Base-by-base conservation (phyloP, 2,113 vertebrate genomes). In the Gobiocypris rarus region DNA sequence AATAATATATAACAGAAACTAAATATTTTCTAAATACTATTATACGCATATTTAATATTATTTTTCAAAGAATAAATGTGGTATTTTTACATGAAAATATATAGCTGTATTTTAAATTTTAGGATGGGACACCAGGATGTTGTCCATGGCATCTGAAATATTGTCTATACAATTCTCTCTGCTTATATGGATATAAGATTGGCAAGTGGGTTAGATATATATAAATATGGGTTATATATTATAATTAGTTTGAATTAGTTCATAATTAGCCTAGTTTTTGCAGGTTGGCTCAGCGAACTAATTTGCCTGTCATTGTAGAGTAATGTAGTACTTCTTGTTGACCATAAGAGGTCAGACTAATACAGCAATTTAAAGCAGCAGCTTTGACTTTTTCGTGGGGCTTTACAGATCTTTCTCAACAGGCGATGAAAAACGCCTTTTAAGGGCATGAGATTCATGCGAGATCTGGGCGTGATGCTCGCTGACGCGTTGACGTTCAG, bases 381-480 rank as follows among this genome's bases (percentile, higher is more conserved):
- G n/a, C 38, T 43, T 48, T 28, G 80, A 31, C 48, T 80, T 69
- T 75, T 38, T 45, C 38, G 75, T 5, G 13, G 63, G 38, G 45
- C 34, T 45, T 70, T 69, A 31, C 82, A n/a, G 22, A 5, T 69
- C 63, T 87, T 83, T 81, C 82, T 31, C 70, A 75, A 89, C 86
- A 90, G 74, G 83, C 90, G 67, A 86, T 86, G 83, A 92, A 93
- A 86, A 93, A 89, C 87, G 88, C 94, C 92, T 94, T 94, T 93
- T 94, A 94, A 93, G 93, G 93, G 92, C 93, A 94, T 94, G 89
- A 91, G 89, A 85, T 88, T 73, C 61, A 80, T 82, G 75, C 70
- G 84, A 43, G 89, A 69, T 77, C 77, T 89, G 93, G 92, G 92
- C 91, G 94, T 93, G 92, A 90, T 91, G 38, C 76, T 34, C 59